A percentile compares a stretch with the other conserved stretches of the same genome.
phyloP scores from a whole-genome alignment of 92 coral and sea anemone genomes.

The Desmophyllum pertusum region DNA sequence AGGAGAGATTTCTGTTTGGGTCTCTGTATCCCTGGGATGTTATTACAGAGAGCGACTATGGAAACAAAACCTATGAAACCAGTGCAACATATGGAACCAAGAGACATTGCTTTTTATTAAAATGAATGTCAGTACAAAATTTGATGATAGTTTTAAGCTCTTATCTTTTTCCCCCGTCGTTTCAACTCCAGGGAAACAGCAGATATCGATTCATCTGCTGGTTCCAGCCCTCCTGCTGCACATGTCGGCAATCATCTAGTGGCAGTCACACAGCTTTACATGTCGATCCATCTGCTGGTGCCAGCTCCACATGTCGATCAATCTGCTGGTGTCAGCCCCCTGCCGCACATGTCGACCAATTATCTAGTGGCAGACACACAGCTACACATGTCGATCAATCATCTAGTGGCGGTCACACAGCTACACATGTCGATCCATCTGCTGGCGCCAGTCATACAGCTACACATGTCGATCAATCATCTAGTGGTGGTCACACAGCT shows the following conservation, averaged over 20 bases:
- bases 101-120: constrained; percentile 13
- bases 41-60: constrained; percentile 20
- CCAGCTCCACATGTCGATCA: neutral
- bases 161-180: too few species aligned
- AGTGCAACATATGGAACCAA: neutral
- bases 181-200: neutral
- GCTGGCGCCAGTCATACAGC: too few species aligned
- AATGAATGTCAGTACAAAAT: neutral
- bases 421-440: too few species aligned
- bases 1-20: too few species aligned
- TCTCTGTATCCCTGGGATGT: too few species aligned
- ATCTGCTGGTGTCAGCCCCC: neutral
- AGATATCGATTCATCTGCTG: neutral
- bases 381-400: too few species aligned
- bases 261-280: neutral
- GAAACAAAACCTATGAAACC: constrained; percentile 17
- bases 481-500: too few species aligned
- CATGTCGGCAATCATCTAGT: constrained; percentile 6
- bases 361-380: neutral
- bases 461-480: too few species aligned
- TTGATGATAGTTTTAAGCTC: neutral
- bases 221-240: constrained; percentile 9
- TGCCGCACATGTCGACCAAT: neutral
- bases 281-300: neutral
- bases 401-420: too few species aligned